These are phyloP conservation scores for Chamaea fasciata DNA, from an alignment of 2,113 vertebrate genomes.

Conservation along the genomic window DNA sequence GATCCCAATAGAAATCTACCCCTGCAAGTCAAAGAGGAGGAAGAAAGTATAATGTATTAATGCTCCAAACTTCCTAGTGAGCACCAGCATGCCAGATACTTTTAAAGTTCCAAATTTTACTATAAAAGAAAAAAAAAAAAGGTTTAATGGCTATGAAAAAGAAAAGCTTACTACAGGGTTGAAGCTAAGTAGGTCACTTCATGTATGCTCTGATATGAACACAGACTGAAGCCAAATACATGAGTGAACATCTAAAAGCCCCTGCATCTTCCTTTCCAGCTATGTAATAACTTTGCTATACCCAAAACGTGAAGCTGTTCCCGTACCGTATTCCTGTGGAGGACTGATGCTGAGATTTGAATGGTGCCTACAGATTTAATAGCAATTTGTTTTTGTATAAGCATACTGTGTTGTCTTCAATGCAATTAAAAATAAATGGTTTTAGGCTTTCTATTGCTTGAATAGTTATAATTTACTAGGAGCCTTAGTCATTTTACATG, in stretches of 20 bases:
- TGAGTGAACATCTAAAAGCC: neutral
- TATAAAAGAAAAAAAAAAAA: neutral
- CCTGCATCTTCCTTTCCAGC: neutral
- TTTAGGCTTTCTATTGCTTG: conserved; percentile 28
- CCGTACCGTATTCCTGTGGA: neutral
- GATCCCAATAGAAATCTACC: neutral
- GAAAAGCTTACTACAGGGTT: neutral
- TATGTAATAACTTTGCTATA: neutral
- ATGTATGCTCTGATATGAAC: neutral
- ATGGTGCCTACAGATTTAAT: neutral
- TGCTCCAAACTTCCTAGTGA: neutral
- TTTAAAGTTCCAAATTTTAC: neutral
- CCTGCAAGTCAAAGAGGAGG: neutral
- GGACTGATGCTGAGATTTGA: neutral
- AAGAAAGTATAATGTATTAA: neutral
- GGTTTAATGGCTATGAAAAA: neutral
- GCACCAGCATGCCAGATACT: neutral
- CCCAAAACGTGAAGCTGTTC: neutral
- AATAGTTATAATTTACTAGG: conserved; percentile 9
- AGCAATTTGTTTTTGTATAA: conserved; percentile 22
- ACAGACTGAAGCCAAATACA: neutral
- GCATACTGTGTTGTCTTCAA: neutral
- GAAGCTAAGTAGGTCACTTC: neutral
- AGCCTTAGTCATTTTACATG: conserved; percentile 23
- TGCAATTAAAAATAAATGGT: neutral